Conservation (phyloP, 2,113 vertebrate species). For the Ammospiza nelsoni region DNA sequence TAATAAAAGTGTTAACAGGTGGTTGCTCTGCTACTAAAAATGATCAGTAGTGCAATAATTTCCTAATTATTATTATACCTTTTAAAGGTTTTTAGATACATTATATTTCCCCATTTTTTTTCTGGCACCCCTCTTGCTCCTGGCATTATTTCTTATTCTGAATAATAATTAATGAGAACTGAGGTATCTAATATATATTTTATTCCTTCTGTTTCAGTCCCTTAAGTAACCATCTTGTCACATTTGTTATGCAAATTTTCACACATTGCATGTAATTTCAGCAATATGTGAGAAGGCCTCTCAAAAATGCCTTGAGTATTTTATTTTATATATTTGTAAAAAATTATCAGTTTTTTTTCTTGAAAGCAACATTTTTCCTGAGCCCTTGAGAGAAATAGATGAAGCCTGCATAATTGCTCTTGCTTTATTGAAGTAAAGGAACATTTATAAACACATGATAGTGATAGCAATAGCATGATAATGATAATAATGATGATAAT, state of each 20-base stretch:
- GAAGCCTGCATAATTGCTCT: slow-evolving; percentile 60
- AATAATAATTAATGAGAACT: slow-evolving; percentile 76
- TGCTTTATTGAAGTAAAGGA: slow-evolving; percentile 65
- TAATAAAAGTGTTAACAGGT: slow-evolving; percentile 75
- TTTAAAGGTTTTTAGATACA: slow-evolving; percentile 72
- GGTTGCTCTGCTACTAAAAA: slow-evolving; percentile 59
- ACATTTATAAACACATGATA: slow-evolving; percentile 40
- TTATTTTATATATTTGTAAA: slow-evolving; percentile 63
- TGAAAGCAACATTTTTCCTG: slow-evolving; percentile 60
- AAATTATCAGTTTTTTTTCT: slow-evolving; percentile 33
- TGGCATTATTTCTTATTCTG: slow-evolving; percentile 66
- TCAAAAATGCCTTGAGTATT: slow-evolving; percentile 68
- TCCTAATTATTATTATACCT: slow-evolving; percentile 76
- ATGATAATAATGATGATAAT: background rate
- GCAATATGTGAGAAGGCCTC: slow-evolving; percentile 63
- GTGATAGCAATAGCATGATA: background rate
- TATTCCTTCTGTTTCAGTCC: slow-evolving; percentile 73
- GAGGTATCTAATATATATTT: slow-evolving; percentile 71
- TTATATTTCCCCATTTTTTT: slow-evolving; percentile 55
- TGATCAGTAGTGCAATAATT: slow-evolving; percentile 71
- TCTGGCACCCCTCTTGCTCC: slow-evolving; percentile 65
- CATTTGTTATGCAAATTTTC: slow-evolving; percentile 78
- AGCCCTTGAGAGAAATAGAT: slow-evolving; percentile 60
- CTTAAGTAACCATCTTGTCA: slow-evolving; percentile 77
- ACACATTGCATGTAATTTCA: slow-evolving; percentile 66